A percentile compares a stretch with the other conserved stretches of the same genome.
phyloP scores from a whole-genome alignment of 2,113 vertebrate species.

The Apus apus region DNA sequence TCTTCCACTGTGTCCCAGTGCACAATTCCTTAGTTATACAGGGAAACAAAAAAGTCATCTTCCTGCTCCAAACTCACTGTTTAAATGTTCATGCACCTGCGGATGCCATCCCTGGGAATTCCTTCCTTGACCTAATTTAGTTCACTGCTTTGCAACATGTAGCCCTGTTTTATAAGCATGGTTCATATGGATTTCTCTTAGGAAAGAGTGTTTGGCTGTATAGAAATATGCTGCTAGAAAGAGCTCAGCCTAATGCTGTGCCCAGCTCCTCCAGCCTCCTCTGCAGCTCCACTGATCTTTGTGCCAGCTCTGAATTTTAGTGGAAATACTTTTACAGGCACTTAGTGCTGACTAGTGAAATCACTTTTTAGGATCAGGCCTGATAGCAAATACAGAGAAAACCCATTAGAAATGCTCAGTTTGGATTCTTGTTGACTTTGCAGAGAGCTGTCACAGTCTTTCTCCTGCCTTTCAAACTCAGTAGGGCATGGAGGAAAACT shows the following conservation, averaged over 20 bases:
- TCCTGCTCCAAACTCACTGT: background rate
- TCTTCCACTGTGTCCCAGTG: background rate
- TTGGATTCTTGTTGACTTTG: background rate
- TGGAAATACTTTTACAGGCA: background rate
- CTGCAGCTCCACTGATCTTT: background rate
- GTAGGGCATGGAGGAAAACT: background rate
- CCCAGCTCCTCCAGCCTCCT: background rate
- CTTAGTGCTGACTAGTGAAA: background rate
- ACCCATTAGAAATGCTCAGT: background rate
- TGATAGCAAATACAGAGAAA: background rate
- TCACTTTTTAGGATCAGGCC: background rate
- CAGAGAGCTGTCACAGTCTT: background rate
- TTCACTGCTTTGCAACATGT: fast-evolving
- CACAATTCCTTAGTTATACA: background rate
- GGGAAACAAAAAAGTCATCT: background rate
- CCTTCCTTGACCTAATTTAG: background rate
- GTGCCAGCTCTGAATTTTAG: background rate
- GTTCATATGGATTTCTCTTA: background rate
- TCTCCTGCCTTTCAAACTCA: background rate
- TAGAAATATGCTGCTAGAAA: background rate
- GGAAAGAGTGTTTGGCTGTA: background rate
- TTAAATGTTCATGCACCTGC: background rate
- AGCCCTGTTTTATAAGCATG: background rate
- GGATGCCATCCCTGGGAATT: background rate
- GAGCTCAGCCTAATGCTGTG: background rate